These are phyloP conservation scores for Odontesthes bonariensis DNA, from an alignment of 2,113 vertebrate genomes.

Conservation along the genomic window DNA sequence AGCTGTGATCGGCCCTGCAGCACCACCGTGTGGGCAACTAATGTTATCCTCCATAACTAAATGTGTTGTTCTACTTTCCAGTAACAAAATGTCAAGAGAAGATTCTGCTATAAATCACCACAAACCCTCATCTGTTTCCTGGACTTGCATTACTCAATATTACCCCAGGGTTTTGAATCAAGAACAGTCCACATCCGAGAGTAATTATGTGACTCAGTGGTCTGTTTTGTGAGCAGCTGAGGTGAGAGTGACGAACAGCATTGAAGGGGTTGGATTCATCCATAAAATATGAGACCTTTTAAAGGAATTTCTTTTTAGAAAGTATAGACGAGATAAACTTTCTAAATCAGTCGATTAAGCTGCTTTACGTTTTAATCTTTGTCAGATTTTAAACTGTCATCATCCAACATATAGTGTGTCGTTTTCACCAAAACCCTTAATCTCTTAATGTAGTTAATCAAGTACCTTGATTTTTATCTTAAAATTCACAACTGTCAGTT, in stretches of 20 bases:
- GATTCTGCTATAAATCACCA: not conserved
- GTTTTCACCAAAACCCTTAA: too few relatives aligned
- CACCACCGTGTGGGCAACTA: constrained; percentile 42
- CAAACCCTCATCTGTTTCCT: not conserved
- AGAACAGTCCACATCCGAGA: not conserved
- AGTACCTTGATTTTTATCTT: too few relatives aligned
- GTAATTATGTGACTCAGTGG: not conserved
- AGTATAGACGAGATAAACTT: too few relatives aligned
- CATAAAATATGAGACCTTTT: not conserved
- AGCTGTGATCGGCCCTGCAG: constrained; percentile 11
- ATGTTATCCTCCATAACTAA: not conserved
- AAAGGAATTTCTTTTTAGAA: not conserved
- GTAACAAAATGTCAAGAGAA: not conserved
- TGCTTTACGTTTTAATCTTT: too few relatives aligned
- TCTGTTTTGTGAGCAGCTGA: not conserved
- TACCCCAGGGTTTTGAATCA: not conserved
- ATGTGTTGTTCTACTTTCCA: not conserved
- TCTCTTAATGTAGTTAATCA: too few relatives aligned
- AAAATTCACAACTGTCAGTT: too few relatives aligned
- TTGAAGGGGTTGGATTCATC: not conserved
- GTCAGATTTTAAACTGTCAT: not conserved
- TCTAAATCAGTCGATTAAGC: too few relatives aligned
- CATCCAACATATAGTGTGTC: too few relatives aligned
- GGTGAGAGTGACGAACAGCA: not conserved
- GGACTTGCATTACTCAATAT: not conserved